A percentile compares a stretch with the other conserved stretches of the same genome.
Conservation (phyloP, 2,797 vertebrate genomes). For the Ptychadena robeensis region DNA sequence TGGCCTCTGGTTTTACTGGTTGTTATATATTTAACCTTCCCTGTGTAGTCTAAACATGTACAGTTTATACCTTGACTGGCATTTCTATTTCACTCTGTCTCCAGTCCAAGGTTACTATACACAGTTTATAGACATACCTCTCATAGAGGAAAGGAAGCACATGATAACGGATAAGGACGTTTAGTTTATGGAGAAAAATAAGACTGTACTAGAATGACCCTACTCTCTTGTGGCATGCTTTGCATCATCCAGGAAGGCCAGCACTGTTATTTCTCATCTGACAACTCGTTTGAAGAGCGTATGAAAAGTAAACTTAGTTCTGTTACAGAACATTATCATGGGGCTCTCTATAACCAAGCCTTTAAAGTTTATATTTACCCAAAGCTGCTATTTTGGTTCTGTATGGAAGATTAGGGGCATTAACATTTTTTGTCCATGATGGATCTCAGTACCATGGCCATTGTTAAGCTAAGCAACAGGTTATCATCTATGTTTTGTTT, state of each 20-base stretch:
- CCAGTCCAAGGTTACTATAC: constrained; percentile 23
- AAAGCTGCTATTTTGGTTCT: not conserved
- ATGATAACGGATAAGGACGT: constrained; percentile 27
- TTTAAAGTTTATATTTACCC: not conserved
- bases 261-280: not conserved
- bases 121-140: constrained; percentile 31
- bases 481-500: not conserved
- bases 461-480: not conserved
- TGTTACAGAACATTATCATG: not conserved
- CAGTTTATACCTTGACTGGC: constrained; percentile 8
- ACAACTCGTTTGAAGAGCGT: not conserved
- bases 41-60: constrained; percentile 24
- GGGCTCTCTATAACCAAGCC: not conserved
- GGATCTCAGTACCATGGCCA: not conserved
- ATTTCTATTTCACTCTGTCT: constrained; percentile 27
- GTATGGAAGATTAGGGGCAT: too few species aligned
- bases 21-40: constrained; percentile 41
- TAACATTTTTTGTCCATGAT: too few species aligned
- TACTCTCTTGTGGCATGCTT: constrained; percentile 10
- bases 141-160: constrained; percentile 18
- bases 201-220: constrained; percentile 33
- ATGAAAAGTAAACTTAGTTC: not conserved
- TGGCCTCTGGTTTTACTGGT: constrained; percentile 37
- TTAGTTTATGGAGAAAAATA: not conserved
- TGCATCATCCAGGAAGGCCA: not conserved